Base-by-base conservation (phyloP, 2,797 vertebrate genomes). In the Falco concolor region DNA sequence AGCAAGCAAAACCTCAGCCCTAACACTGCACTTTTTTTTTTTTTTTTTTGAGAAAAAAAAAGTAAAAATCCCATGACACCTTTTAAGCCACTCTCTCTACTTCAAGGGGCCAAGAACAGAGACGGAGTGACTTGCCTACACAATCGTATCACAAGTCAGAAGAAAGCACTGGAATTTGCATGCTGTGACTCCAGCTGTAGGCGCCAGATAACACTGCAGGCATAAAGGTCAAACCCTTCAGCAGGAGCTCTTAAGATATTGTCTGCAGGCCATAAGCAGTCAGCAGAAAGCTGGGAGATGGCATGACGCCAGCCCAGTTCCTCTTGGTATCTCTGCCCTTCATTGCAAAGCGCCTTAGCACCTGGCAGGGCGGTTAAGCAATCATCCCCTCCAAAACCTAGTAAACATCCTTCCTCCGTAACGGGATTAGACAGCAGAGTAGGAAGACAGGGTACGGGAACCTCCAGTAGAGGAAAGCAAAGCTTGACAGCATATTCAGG, bases 171-270 rank as follows among this genome's bases (percentile, higher is more conserved):
- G 80, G 91, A 90, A 94, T 91, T 76, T 63, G 50, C 76, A 84
- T 7, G 28, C 84, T n/a, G 42, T n/a, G 93, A 54, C 65, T 88
- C 53, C 83, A 64, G 80, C 92, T 79, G 85, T 3, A 91, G 70
- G 68, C 1, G 0, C 76, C 1, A 1, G 80, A 5, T 52, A 92
- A 79, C 36, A 14, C 78, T 7, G 64, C 75, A 61, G 91, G 89
- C 78, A 45, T 70, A 93, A 96, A 95, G 87, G 91, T 97, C 92
- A 96, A 89, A 88, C 54, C 82, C 89, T 93, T 57, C 89, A 93
- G 89, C 84, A 38, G 86, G 45, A 90, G 84, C 75, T 93, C 91
- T 78, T 34, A 59, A 79, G 89, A 63, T 27, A 67, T 0, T 81
- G 81, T 75, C 67, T 91, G 63, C 83, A 77, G 93, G 88, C 70